phyloP scores from a whole-genome alignment of 2,113 vertebrate genomes.

The Lipophrys pholis region DNA sequence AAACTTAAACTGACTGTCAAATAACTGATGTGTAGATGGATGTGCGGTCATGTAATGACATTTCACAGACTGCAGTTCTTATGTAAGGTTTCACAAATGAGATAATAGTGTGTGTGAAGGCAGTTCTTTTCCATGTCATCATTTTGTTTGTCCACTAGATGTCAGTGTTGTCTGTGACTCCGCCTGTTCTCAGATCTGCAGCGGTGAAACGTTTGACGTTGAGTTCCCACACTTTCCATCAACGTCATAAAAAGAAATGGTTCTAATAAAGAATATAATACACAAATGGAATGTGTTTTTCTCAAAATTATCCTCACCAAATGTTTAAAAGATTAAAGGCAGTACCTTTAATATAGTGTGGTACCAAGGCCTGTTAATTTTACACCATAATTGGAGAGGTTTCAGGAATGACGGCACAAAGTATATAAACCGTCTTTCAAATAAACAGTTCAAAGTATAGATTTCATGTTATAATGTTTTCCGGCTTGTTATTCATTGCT shows the following conservation, averaged over 20 bases:
- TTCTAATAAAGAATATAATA: constrained; percentile 53
- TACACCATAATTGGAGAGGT: constrained; percentile 6
- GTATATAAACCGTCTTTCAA: no score
- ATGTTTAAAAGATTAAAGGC: not conserved
- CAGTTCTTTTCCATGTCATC: no score
- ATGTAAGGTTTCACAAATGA: no score
- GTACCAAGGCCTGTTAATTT: not conserved
- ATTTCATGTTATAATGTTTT: constrained; percentile 34
- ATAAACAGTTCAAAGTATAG: no score
- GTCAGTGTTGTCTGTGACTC: constrained; percentile 54
- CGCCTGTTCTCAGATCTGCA: constrained; percentile 29
- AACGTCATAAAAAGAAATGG: constrained; percentile 15
- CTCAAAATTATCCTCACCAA: not conserved
- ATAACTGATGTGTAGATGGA: no score
- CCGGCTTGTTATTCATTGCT: constrained; percentile 42
- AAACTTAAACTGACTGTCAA: no score
- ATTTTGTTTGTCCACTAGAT: constrained; percentile 69
- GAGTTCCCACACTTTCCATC: constrained; percentile 1
- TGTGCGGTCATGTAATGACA: no score
- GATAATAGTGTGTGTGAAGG: no score
- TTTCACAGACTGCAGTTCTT: no score
- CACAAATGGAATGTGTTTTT: constrained; percentile 5
- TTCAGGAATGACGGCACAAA: constrained; percentile 3
- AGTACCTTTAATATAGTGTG: no score
- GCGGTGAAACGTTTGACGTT: not conserved